Percentiles rank a stretch among this genome's conserved stretches.
phyloP scores from a whole-genome alignment of 2,888 invertebrate species.

The Trachelus stipa region DNA sequence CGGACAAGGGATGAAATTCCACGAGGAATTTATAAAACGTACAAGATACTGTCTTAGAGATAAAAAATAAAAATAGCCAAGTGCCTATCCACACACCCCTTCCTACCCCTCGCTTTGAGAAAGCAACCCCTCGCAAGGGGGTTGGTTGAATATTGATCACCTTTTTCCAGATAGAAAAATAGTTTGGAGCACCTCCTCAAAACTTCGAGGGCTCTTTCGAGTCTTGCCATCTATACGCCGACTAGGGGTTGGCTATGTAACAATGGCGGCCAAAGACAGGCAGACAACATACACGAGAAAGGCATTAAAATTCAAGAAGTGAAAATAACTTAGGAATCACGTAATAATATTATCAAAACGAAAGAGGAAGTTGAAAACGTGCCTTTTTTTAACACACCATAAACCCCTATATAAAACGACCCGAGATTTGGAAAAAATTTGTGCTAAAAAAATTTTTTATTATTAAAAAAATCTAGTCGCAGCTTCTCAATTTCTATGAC shows the following conservation, averaged over 20 bases:
- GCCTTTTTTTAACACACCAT: not conserved
- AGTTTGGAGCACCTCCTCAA: slow-evolving; percentile 48
- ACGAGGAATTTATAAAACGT: not conserved
- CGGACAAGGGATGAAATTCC: not conserved
- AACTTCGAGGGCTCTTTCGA: slow-evolving; percentile 48
- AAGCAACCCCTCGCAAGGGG: not conserved
- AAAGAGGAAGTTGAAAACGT: not conserved
- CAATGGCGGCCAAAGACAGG: slow-evolving; percentile 44
- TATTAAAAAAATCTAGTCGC: no score
- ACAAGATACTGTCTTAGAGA: not conserved
- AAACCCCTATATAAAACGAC: not conserved
- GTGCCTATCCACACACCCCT: slow-evolving; percentile 44
- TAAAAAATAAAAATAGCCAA: not conserved
- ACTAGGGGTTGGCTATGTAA: slow-evolving; percentile 47
- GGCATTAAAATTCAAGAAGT: slow-evolving; percentile 43
- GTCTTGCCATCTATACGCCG: slow-evolving; percentile 14
- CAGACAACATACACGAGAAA: slow-evolving; percentile 44
- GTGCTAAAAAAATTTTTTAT: no score
- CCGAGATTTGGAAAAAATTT: not conserved
- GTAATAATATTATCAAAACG: not conserved
- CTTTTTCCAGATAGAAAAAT: slow-evolving; percentile 52
- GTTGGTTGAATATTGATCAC: slow-evolving; percentile 34
- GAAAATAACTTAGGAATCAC: not conserved
- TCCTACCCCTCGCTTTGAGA: slow-evolving; percentile 30
- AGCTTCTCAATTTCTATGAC: not conserved